These are phyloP conservation scores for Bos javanicus DNA, from an alignment of 2,113 vertebrate species.

Conservation along the genomic window DNA sequence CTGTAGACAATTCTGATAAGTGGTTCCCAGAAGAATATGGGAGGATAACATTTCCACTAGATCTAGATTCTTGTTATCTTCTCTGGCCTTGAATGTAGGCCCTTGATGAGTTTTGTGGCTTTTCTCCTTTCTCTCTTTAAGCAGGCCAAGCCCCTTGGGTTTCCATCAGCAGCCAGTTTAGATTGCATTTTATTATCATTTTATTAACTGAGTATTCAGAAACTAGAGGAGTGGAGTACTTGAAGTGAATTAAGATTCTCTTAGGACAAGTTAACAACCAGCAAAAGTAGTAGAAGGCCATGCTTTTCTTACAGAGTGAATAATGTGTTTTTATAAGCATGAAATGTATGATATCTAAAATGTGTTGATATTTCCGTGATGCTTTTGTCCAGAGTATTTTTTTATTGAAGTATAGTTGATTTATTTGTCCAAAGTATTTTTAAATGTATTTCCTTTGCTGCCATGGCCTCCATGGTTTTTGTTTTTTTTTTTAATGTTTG, in stretches of 20 bases:
- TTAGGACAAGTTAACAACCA: slow-evolving; percentile 9
- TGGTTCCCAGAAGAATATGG: not conserved
- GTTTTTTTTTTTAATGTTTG: not conserved
- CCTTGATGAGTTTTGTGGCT: slow-evolving; percentile 19
- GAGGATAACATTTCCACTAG: not conserved
- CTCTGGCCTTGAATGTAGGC: slow-evolving; percentile 33
- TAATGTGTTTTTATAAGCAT: not conserved
- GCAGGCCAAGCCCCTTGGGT: slow-evolving; percentile 50
- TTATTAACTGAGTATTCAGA: slow-evolving; percentile 44
- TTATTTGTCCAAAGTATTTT: not conserved
- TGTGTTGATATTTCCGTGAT: not conserved
- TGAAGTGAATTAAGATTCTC: slow-evolving; percentile 52
- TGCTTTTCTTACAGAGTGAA: not conserved
- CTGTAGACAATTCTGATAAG: not conserved
- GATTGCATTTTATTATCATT: slow-evolving; percentile 50
- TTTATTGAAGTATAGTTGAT: not conserved
- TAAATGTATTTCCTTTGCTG: slow-evolving; percentile 19
- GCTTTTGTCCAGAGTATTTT: not conserved
- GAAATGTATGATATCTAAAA: not conserved
- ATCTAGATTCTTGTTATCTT: slow-evolving; percentile 46
- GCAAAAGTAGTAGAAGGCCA: not conserved
- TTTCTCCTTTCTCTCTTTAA: slow-evolving; percentile 38
- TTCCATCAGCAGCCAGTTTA: slow-evolving; percentile 38
- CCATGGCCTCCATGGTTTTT: not conserved
- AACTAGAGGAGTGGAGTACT: slow-evolving; percentile 33